Percentiles rank a stretch among this genome's conserved stretches.
Conservation (phyloP, 30 jellyfish, hydroid and myxozoan genomes). For the Chrysaora quinquecirrha region DNA sequence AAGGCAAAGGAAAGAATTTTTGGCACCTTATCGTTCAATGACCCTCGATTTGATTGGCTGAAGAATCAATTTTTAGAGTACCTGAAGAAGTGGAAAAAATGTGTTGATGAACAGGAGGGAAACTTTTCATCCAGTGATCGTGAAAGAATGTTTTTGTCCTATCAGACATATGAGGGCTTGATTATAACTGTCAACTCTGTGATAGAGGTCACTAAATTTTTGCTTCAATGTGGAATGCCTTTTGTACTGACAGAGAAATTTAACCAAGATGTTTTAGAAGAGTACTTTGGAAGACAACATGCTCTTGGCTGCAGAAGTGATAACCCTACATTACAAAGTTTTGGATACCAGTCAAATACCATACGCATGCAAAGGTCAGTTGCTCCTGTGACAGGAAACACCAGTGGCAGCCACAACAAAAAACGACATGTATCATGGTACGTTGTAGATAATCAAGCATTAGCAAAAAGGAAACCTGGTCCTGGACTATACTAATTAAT, state of each 20-base stretch:
- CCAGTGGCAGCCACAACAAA: slow-evolving; percentile 40
- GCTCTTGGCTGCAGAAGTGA: slow-evolving; percentile 24
- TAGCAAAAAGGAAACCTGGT: slow-evolving; percentile 14
- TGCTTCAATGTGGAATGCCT: slow-evolving; percentile 24
- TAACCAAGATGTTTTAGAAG: slow-evolving; percentile 25
- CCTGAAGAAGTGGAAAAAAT: slow-evolving; percentile 4
- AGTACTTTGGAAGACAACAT: slow-evolving; percentile 15
- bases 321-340: slow-evolving; percentile 14
- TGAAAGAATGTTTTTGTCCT: slow-evolving; percentile 15
- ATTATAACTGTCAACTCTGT: slow-evolving; percentile 11
- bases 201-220: slow-evolving; percentile 8
- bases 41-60: slow-evolving; percentile 15
- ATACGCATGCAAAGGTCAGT: slow-evolving; percentile 56
- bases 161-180: slow-evolving; percentile 30
- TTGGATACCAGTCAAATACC: slow-evolving; percentile 41
- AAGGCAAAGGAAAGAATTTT: not conserved
- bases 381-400: slow-evolving; percentile 58
- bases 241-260: slow-evolving; percentile 12
- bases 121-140: slow-evolving; percentile 1
- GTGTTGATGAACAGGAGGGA: slow-evolving; percentile 3
- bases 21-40: not conserved
- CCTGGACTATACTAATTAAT: not conserved
- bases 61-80: not conserved
- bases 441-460: slow-evolving; percentile 22
- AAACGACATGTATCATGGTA: slow-evolving; percentile 50